Evolutionary conservation across 1,140 invertebrate species (phyloP).

Genomic region (Bursaphelenchus mucronatus): DNA sequence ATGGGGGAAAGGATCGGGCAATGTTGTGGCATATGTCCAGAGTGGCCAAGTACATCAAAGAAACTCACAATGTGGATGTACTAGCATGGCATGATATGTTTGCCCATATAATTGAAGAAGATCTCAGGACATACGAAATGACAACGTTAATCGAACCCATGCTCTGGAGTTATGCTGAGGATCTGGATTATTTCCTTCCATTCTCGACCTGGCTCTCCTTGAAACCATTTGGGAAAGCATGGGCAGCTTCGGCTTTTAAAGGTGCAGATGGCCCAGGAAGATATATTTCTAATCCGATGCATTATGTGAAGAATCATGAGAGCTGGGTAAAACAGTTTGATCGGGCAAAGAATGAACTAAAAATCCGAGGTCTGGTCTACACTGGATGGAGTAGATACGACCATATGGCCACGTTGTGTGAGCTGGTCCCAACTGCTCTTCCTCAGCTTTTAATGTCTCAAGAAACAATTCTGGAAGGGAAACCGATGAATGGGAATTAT

Average conservation of each 20-base stretch:
- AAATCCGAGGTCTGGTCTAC: slow-evolving; percentile 51
- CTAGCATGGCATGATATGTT: slow-evolving; percentile 60
- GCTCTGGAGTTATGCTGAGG: slow-evolving; percentile 59
- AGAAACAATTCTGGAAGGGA: slow-evolving; percentile 52
- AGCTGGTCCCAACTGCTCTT: slow-evolving; percentile 74
- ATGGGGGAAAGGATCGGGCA: slow-evolving; percentile 44
- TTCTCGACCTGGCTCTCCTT: slow-evolving; percentile 51
- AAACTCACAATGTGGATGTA: slow-evolving; percentile 41
- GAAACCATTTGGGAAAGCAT: slow-evolving; percentile 47
- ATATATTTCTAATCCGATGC: slow-evolving; percentile 53
- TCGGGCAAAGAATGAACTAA: slow-evolving; percentile 51
- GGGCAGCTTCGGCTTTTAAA: slow-evolving; percentile 48
- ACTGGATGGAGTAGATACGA: slow-evolving; percentile 69
- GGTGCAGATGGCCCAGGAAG: slow-evolving; percentile 53
- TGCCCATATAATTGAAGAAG: slow-evolving; percentile 25
- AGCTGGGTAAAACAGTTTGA: slow-evolving; percentile 53
- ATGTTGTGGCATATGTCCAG: slow-evolving; percentile 57
- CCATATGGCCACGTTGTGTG: slow-evolving; percentile 85
- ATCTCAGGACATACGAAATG: slow-evolving; percentile 34
- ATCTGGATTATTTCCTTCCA: slow-evolving; percentile 56
- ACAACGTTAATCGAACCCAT: slow-evolving; percentile 53
- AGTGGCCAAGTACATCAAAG: slow-evolving; percentile 48
- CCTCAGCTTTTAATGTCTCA: slow-evolving; percentile 68
- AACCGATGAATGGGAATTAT: slow-evolving; percentile 40
- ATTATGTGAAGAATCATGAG: slow-evolving; percentile 58